phyloP scores from a whole-genome alignment of 2,113 vertebrate species.

The Philantomba maxwellii region DNA sequence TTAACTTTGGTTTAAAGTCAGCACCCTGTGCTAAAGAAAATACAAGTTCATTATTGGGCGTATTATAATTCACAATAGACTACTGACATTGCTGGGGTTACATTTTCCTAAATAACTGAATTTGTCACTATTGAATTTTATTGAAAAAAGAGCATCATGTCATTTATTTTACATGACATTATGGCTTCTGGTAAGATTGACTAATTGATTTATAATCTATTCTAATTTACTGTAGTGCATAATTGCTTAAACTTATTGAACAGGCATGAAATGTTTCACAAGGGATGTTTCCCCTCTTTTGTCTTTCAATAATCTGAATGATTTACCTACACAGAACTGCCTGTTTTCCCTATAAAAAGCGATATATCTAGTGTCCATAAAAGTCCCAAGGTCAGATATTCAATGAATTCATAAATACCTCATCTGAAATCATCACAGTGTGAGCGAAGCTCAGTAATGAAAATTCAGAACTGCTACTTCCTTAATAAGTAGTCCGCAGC shows the following conservation, averaged over 20 bases:
- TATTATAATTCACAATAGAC: conserved; percentile 21
- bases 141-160: background rate
- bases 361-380: conserved; percentile 29
- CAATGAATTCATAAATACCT: conserved; percentile 45
- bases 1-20: background rate
- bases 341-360: conserved; percentile 19
- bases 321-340: conserved; percentile 23
- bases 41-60: background rate
- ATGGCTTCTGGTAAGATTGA: conserved; percentile 28
- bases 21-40: background rate
- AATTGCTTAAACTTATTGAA: conserved; percentile 47
- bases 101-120: conserved; percentile 29
- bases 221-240: conserved; percentile 35
- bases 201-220: conserved; percentile 58
- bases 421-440: conserved; percentile 17
- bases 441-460: conserved; percentile 24
- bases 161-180: conserved; percentile 33
- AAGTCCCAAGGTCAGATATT: conserved; percentile 51
- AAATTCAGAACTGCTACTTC: background rate
- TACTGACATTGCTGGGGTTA: background rate
- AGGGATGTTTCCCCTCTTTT: background rate
- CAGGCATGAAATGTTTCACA: conserved; percentile 25
- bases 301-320: conserved; percentile 28
- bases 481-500: background rate
- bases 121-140: conserved; percentile 17